Base-by-base conservation (phyloP, 2,113 vertebrate species). In the Propithecus coquereli region DNA sequence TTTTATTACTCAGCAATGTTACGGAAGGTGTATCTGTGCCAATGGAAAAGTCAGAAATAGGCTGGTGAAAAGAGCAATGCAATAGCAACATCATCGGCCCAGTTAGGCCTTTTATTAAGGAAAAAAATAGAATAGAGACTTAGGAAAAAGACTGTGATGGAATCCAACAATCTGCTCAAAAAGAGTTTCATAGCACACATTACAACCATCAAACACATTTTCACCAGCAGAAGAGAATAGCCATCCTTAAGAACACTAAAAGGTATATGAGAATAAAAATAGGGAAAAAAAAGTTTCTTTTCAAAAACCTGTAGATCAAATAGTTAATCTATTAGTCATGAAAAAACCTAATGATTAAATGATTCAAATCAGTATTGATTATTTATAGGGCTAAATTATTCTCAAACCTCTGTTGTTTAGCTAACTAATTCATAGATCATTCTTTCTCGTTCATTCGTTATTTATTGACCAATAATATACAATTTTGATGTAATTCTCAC, bases 11-110 rank as follows among this genome's bases (percentile, higher is more conserved):
- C 12, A 70, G 71, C 37, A 87, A 40, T 54, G 32, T 68, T 74
- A 32, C 6, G 74, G n/a, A 91, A 89, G 43, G 45, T 45, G 0
- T n/a, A 57, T 52, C n/a, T 73, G 16, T 9, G 3, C 43, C 74
- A 84, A 90, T 45, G 77, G 54, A 76, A 88, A 97, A 83, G 27
- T 43, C 74, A 87, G 57, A 87, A 61, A 74, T 11, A 87, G 47
- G 18, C 34, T 18, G 30, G 43, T 40, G 20, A 83, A 93, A 89
- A 85, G 20, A 92, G 2, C 34, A 91, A 34, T 37, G 16, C 4
- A 87, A 13, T 40, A 70, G 61, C 25, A 50, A 68, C 34, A 59
- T n/a, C 71, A 95, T n/a, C 40, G 74, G 32, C 65, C 59, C 68
- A 70, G 18, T 40, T 83, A 87, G 43, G 11, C 11, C 30, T 81